Evolutionary conservation across 2,888 invertebrate genomes (phyloP).

Genomic region (Globia sparganii): DNA sequence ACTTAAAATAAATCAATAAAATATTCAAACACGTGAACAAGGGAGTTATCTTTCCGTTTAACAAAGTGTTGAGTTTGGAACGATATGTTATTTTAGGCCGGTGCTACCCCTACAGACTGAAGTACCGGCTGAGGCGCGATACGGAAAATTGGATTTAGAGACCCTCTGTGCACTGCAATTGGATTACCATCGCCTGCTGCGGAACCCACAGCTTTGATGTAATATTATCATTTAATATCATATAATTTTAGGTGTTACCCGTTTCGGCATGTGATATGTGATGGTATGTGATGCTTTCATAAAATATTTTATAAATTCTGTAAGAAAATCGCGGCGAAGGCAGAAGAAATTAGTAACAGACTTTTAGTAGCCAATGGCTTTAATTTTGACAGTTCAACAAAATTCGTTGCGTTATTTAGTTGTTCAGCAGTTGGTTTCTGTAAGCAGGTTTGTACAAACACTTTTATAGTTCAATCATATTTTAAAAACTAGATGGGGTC

Average conservation of each 20-base stretch:
- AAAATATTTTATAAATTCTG: background rate
- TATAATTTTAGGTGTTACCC: constrained; percentile 36
- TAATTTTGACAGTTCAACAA: background rate
- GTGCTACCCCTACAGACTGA: constrained; percentile 34
- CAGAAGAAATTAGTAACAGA: background rate
- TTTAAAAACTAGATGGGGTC: background rate
- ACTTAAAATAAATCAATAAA: constrained; percentile 45
- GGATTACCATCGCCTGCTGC: constrained; percentile 59
- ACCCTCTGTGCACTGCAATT: constrained; percentile 66
- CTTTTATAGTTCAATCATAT: background rate
- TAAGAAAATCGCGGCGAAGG: background rate
- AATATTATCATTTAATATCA: constrained; percentile 52
- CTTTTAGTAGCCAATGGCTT: background rate
- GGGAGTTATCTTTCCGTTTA: constrained; percentile 54
- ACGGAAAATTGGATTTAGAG: constrained; percentile 69
- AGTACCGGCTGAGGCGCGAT: constrained; percentile 59
- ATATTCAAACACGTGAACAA: constrained; percentile 42
- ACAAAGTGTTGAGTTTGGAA: constrained; percentile 52
- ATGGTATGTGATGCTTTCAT: background rate
- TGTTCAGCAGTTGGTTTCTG: background rate
- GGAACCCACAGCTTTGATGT: constrained; percentile 47
- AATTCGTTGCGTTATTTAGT: background rate
- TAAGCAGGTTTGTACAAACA: background rate
- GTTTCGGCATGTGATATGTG: background rate
- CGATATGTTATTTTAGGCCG: constrained; percentile 68